These are phyloP conservation scores for Vultur gryphus DNA, from an alignment of 2,797 vertebrate species.

Conservation along the genomic window DNA sequence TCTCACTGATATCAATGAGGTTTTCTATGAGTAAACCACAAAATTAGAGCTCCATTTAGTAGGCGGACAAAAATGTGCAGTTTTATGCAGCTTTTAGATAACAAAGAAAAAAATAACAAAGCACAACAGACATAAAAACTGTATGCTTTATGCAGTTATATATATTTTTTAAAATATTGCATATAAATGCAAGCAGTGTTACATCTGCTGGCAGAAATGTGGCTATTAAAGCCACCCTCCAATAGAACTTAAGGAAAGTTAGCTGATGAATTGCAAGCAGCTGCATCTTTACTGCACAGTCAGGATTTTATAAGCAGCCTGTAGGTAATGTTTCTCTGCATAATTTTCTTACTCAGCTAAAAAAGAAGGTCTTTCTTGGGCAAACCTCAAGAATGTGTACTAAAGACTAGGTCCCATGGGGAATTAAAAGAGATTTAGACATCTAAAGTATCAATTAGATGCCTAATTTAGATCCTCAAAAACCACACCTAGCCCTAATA, in stretches of 20 bases:
- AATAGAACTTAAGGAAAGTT: slow-evolving; percentile 59
- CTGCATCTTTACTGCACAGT: slow-evolving; percentile 65
- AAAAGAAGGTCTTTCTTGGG: slow-evolving; percentile 1
- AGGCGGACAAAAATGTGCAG: neutral
- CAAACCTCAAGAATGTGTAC: neutral
- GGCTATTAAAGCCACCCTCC: slow-evolving; percentile 62
- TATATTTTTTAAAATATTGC: neutral
- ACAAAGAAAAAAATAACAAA: neutral
- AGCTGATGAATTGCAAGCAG: slow-evolving; percentile 72
- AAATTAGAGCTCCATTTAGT: neutral
- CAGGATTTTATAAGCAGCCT: slow-evolving; percentile 71
- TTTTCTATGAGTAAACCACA: neutral
- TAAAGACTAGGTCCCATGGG: neutral
- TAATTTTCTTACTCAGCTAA: slow-evolving; percentile 40
- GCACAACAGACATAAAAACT: neutral
- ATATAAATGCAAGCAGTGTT: slow-evolving; percentile 27
- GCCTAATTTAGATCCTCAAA: neutral
- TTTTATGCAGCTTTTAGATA: neutral
- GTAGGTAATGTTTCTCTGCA: slow-evolving; percentile 19
- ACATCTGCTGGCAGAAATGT: slow-evolving; percentile 53
- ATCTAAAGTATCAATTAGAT: neutral
- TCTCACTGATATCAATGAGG: neutral
- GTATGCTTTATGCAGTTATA: neutral
- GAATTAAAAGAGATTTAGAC: neutral
- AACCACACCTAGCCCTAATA: neutral